phyloP scores from a whole-genome alignment of 2,797 vertebrate species.

The Ctenosaura bakeri region DNA sequence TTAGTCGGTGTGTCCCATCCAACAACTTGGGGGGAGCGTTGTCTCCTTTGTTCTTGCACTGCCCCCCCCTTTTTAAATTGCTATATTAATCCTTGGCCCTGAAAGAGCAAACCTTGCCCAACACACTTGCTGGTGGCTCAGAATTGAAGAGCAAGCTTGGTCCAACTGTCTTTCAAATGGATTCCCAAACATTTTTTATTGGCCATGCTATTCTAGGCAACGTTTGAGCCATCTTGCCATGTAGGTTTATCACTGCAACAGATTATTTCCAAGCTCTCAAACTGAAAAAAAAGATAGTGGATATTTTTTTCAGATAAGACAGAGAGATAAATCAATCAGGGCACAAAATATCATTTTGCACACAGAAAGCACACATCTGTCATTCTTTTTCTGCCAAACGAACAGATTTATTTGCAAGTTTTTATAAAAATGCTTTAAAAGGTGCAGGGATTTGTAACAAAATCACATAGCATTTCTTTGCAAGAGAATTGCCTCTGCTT shows the following conservation, averaged over 20 bases:
- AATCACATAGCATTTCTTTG: conserved; percentile 81
- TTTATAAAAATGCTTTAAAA: conserved; percentile 76
- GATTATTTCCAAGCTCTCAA: neutral
- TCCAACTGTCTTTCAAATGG: neutral
- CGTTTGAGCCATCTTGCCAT: too few species aligned
- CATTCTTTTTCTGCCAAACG: conserved; percentile 67
- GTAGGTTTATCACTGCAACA: neutral
- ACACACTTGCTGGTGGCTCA: too few species aligned
- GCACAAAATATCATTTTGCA: neutral
- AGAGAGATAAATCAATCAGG: neutral
- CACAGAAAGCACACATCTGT: neutral
- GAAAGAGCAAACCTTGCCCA: neutral
- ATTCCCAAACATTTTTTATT: too few species aligned
- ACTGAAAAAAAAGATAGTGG: neutral
- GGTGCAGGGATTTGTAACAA: conserved; percentile 74
- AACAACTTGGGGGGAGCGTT: neutral
- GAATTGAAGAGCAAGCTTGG: too few species aligned
- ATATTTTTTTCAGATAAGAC: neutral
- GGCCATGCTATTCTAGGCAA: too few species aligned
- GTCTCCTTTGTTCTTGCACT: neutral
- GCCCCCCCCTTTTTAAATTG: neutral
- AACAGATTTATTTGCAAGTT: conserved; percentile 86
- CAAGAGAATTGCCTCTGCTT: conserved; percentile 75
- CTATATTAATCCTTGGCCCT: neutral
- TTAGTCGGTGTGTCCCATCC: neutral